Evolutionary conservation across 2,888 invertebrate species (phyloP).

Genomic region (Piscicola geometra): DNA sequence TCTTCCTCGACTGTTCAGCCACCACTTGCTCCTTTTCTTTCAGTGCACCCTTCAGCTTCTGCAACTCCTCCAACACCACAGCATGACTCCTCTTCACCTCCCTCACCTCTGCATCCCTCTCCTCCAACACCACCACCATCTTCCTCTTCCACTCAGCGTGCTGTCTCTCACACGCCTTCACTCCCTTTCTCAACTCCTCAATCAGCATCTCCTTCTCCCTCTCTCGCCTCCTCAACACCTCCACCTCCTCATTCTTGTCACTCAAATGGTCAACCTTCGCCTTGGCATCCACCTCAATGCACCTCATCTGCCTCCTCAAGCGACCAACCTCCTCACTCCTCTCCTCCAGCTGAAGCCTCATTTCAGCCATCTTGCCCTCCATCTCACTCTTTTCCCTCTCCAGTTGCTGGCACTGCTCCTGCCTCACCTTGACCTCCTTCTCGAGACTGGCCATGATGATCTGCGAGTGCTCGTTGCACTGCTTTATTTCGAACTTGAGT

Average conservation of each 20-base stretch:
- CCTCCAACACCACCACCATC: neutral
- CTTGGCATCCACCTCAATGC: neutral
- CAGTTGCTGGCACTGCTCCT: neutral
- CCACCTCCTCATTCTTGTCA: conserved; percentile 6
- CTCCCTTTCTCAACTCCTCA: neutral
- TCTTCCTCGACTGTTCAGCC: neutral
- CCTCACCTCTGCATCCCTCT: conserved; percentile 1
- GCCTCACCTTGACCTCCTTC: conserved; percentile 14
- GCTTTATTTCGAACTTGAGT: conserved; percentile 22
- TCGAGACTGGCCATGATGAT: conserved; percentile 4
- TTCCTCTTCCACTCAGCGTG: neutral
- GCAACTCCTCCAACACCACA: neutral
- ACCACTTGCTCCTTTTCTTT: conserved; percentile 2
- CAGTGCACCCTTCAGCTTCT: neutral
- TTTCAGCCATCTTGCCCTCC: neutral
- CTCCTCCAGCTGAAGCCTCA: neutral
- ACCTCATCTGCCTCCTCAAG: neutral
- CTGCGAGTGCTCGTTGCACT: conserved; percentile 12
- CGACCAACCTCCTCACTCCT: neutral
- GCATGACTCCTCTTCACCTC: neutral
- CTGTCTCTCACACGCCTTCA: neutral
- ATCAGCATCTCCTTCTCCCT: neutral
- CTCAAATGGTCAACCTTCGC: neutral
- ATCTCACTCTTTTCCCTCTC: neutral
- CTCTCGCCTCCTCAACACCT: neutral